phyloP scores from a whole-genome alignment of 2,797 vertebrate genomes.

The Lepilemur ruficaudatus region DNA sequence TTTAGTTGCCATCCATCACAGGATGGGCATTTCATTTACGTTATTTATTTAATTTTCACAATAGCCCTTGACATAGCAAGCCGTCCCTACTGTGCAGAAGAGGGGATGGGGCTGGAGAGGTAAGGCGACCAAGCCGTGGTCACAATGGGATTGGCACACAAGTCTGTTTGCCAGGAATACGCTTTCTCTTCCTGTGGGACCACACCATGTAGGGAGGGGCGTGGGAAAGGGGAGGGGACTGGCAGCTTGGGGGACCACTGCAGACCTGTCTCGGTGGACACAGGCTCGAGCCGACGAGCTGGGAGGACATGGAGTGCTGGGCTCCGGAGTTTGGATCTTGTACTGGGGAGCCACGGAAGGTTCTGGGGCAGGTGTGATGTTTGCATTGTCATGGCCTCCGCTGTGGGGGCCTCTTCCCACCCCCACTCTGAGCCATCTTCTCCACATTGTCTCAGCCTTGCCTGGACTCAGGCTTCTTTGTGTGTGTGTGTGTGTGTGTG shows the following conservation, averaged over 20 bases:
- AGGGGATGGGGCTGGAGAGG: neutral
- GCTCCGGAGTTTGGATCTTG: neutral
- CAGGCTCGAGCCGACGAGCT: neutral
- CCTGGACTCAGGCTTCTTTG: neutral
- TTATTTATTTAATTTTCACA: neutral
- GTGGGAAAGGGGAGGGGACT: neutral
- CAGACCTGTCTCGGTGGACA: neutral
- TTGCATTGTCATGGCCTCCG: neutral
- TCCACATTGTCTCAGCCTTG: neutral
- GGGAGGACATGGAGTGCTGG: neutral
- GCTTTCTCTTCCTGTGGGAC: neutral
- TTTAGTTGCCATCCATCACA: too few species aligned
- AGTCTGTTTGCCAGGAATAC: neutral
- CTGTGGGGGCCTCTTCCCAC: neutral
- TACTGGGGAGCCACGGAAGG: neutral
- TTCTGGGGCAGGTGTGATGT: neutral
- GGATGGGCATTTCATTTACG: neutral
- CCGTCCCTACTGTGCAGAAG: neutral
- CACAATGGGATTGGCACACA: neutral
- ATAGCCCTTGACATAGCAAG: neutral
- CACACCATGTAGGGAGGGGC: neutral
- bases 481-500: too few species aligned
- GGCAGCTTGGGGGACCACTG: neutral
- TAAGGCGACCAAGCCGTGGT: neutral
- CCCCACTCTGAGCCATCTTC: neutral